Percentiles rank a stretch among this genome's conserved stretches.
These are phyloP conservation scores for Neodiprion fabricii DNA, from an alignment of 1,140 invertebrate genomes.

Conservation along the genomic window DNA sequence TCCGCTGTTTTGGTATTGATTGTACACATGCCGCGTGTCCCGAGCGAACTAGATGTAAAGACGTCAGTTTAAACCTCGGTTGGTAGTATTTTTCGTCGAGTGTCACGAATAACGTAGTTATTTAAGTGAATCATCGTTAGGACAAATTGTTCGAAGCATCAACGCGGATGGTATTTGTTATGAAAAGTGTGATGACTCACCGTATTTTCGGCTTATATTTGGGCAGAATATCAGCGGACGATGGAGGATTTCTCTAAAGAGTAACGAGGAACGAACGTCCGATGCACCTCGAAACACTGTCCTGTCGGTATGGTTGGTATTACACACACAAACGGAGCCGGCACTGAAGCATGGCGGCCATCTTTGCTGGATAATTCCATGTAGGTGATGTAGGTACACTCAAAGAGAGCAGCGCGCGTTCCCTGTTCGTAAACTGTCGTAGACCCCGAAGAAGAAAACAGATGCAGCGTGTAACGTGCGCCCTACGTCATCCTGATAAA, in stretches of 20 bases:
- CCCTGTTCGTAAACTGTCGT: neutral
- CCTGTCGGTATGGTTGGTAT: neutral
- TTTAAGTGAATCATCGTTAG: too few relatives aligned
- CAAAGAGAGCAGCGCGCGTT: neutral
- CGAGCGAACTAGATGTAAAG: too few relatives aligned
- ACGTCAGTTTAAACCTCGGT: too few relatives aligned
- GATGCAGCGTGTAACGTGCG: neutral
- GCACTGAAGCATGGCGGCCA: constrained; percentile 5
- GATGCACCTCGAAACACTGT: neutral
- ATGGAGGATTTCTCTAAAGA: neutral
- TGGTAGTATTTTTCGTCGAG: too few relatives aligned
- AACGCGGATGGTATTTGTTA: neutral
- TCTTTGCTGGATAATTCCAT: constrained; percentile 4
- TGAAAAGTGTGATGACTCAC: neutral
- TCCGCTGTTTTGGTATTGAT: too few relatives aligned
- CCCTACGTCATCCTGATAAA: too few relatives aligned
- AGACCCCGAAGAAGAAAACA: neutral
- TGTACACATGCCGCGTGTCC: too few relatives aligned
- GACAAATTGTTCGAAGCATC: too few relatives aligned
- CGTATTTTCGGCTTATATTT: neutral
- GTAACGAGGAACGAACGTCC: neutral
- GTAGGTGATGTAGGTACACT: neutral
- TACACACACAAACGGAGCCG: neutral
- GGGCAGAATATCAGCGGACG: neutral
- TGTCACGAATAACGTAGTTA: too few relatives aligned